phyloP scores from a whole-genome alignment of 2,113 vertebrate genomes.

The Epinephelus lanceolatus region DNA sequence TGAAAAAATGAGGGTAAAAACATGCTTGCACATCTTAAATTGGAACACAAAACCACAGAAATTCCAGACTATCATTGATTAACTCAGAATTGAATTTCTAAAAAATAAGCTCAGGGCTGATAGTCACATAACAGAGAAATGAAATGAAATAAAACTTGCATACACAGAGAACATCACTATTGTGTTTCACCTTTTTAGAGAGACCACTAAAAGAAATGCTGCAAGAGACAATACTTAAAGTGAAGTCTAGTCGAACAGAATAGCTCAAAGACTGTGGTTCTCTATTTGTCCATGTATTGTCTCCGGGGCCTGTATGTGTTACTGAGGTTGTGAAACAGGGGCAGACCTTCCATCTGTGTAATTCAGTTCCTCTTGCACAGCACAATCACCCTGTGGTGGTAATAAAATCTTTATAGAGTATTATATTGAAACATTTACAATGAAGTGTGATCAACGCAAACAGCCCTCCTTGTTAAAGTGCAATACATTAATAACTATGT shows the following conservation, averaged over 20 bases:
- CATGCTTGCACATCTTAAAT: too few species aligned
- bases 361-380: conserved; percentile 32
- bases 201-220: not conserved
- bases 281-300: conserved; percentile 1
- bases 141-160: not conserved
- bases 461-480: conserved; percentile 57
- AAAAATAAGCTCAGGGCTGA: not conserved
- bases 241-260: not conserved
- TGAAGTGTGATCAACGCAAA: conserved; percentile 57
- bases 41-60: not conserved
- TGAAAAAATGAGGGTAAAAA: too few species aligned
- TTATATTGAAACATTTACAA: conserved; percentile 68
- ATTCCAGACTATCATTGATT: not conserved
- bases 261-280: not conserved
- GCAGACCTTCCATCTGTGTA: conserved; percentile 17
- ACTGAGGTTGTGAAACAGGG: conserved; percentile 26
- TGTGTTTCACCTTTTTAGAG: not conserved
- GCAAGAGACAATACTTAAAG: not conserved
- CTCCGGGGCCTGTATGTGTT: not conserved
- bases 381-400: conserved; percentile 29
- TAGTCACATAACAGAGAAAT: not conserved
- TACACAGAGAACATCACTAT: not conserved
- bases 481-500: conserved; percentile 47
- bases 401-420: conserved; percentile 68
- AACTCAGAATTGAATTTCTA: too few species aligned